Evolutionary conservation across 2,888 invertebrate genomes (phyloP).

Genomic region (Mallateleia sp.): DNA sequence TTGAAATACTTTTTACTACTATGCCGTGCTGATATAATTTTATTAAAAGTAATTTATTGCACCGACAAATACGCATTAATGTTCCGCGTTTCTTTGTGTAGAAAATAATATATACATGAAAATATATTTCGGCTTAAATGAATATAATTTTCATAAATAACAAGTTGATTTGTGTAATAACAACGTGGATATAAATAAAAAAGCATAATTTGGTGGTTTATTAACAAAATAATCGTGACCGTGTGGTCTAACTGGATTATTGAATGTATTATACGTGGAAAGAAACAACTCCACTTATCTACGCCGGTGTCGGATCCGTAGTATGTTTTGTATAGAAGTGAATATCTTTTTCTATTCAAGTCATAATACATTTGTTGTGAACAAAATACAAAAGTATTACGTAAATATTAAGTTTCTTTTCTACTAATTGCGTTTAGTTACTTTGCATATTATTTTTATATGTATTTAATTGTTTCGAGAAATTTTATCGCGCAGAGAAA

Average conservation of each 20-base stretch:
- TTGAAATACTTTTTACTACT: conserved; percentile 24
- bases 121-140: conserved; percentile 29
- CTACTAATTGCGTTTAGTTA: neutral
- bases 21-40: conserved; percentile 38
- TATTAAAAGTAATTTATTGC: conserved; percentile 60
- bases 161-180: conserved; percentile 17
- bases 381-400: conserved; percentile 22
- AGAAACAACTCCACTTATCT: conserved; percentile 33
- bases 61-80: conserved; percentile 2
- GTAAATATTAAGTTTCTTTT: conserved; percentile 4
- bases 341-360: conserved; percentile 56
- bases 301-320: conserved; percentile 56
- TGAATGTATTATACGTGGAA: neutral
- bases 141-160: conserved; percentile 5
- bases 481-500: conserved; percentile 5
- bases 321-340: conserved; percentile 55
- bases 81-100: conserved; percentile 33
- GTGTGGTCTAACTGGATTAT: neutral
- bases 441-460: conserved; percentile 16
- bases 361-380: conserved; percentile 42
- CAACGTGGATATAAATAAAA: conserved; percentile 12
- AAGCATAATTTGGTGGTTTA: conserved; percentile 1
- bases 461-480: neutral
- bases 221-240: neutral
- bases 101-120: conserved; percentile 28